Conservation (phyloP, 2,797 vertebrate genomes). For the Glyptemys insculpta region DNA sequence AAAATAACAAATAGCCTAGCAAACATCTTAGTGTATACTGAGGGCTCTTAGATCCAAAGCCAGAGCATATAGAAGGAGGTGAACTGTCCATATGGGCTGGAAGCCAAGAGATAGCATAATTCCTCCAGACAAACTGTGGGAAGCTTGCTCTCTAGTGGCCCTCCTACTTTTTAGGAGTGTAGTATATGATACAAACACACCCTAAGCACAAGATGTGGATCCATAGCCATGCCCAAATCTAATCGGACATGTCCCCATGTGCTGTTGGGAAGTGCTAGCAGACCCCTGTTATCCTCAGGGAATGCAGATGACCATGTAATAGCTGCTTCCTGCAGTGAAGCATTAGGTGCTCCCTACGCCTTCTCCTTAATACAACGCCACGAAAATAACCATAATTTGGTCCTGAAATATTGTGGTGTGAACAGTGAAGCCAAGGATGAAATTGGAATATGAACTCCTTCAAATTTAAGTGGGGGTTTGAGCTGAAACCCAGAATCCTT, state of each 20-base stretch:
- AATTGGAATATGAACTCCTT: neutral
- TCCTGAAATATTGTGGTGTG: neutral
- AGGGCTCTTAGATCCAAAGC: neutral
- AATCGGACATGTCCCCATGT: rapidly evolving
- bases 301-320: neutral
- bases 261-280: neutral
- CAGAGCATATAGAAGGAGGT: neutral
- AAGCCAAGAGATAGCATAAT: neutral
- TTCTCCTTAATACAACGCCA: neutral
- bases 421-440: neutral
- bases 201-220: neutral
- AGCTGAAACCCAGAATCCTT: neutral
- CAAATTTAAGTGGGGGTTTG: neutral
- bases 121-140: neutral
- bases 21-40: neutral
- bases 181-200: neutral
- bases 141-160: neutral
- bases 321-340: neutral
- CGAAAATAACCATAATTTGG: neutral
- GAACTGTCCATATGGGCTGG: neutral
- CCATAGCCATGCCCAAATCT: rapidly evolving
- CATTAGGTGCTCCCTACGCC: neutral
- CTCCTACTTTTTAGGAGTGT: neutral
- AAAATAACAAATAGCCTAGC: neutral
- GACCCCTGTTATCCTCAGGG: rapidly evolving